Evolutionary conservation across 92 coral and sea anemone genomes (phyloP), one percentile per base, ranked within the genome.

Genomic region (Epizoanthus scotinus): DNA sequence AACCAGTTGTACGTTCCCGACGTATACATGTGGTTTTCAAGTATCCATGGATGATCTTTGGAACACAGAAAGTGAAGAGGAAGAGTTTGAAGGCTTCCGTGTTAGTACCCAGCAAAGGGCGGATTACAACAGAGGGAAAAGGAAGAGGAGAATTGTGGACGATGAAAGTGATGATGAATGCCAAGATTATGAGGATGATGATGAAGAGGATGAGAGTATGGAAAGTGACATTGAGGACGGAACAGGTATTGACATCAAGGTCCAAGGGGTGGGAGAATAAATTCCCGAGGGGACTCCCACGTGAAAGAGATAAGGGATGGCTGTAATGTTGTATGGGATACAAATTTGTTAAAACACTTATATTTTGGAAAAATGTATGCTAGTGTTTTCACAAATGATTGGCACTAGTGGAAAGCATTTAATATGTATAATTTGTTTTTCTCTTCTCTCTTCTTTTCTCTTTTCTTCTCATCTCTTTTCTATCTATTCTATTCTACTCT

Each of bases 21-120:
- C 60, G 17, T 38, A 38, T 15, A 75, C 28, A 21, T 59, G 56
- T 17, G 25, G 9, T 75, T 59, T 73, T 29, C 26, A 57, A 50
- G 29, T 22, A 75, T 6, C 36, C 26, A 75, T 75, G 81, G 81
- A 38, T 7, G 34, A 57, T 15, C 25, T 9, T 29, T 72, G 77
- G 77, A 70, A 60, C 38, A 49, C 54, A 49, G 70, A 62, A 17
- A 47, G 73, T 22, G 89, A 71, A 18, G 66, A 61, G 36, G 94
- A 84, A 24, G 89, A 88, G 6, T 84, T 88, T 66, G 84, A 85
- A 74, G 89, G 89, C 0, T 85, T 75, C 47, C 56, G 47, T 64
- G 78, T 80, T 34, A 84, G 86, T 61, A 79, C 85, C 7, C 84
- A 84, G 66, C 84, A 78, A 49, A 78, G 42, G 67, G 56, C 54